Evolutionary conservation across 1,140 invertebrate genomes (phyloP).

Genomic region (Diabrotica undecimpunctata): DNA sequence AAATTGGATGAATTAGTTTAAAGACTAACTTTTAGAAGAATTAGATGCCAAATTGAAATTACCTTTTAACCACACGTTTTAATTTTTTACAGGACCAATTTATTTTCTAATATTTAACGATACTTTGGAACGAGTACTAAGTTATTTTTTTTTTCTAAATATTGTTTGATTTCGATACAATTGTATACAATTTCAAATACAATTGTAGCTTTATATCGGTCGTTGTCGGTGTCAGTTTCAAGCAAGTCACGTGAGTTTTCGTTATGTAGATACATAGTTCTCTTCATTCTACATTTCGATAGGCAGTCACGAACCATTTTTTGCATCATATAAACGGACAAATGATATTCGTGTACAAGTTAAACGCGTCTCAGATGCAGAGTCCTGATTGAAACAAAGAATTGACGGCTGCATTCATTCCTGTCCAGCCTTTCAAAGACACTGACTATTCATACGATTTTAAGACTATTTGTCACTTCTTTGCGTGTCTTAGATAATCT

Average conservation of each 20-base stretch:
- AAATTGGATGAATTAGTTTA: no score
- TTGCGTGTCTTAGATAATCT: conserved; percentile 26
- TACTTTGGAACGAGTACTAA: no score
- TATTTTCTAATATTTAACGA: no score
- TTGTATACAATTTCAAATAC: no score
- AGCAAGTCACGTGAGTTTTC: background rate
- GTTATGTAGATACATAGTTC: background rate
- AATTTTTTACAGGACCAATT: no score
- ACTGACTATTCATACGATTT: conserved; percentile 33
- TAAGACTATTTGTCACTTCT: conserved; percentile 34
- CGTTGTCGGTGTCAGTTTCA: background rate
- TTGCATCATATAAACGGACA: conserved; percentile 17
- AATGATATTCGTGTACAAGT: conserved; percentile 34
- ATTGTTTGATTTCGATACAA: no score
- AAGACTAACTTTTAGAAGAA: no score
- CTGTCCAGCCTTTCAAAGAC: conserved; percentile 30
- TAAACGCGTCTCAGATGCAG: conserved; percentile 27
- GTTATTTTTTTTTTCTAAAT: no score
- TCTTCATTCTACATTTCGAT: background rate
- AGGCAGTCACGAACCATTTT: conserved; percentile 9
- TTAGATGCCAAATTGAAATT: no score
- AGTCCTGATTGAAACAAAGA: conserved; percentile 29
- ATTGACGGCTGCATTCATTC: conserved; percentile 35
- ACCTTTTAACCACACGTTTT: no score
- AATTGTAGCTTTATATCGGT: no score